A percentile compares a stretch with the other conserved stretches of the same genome.
phyloP scores from a whole-genome alignment of 2,888 invertebrate species.

The Drosophila imparisetae region DNA sequence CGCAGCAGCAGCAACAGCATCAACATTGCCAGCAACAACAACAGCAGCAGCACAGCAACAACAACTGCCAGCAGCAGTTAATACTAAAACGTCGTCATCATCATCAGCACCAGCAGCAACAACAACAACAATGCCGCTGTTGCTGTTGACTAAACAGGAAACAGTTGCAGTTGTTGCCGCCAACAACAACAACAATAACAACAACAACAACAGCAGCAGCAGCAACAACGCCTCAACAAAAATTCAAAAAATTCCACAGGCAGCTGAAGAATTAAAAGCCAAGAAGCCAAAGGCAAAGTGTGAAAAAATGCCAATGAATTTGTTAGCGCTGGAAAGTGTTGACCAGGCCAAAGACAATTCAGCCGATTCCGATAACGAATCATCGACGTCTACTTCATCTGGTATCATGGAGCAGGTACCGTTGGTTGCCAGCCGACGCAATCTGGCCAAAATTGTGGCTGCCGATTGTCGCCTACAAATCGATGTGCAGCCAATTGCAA shows the following conservation, averaged over 20 bases:
- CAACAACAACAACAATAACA: constrained; percentile 38
- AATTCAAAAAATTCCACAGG: constrained; percentile 79
- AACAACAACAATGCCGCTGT: constrained; percentile 27
- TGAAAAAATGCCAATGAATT: constrained; percentile 77
- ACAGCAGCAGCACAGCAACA: constrained; percentile 42
- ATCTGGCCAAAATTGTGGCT: constrained; percentile 74
- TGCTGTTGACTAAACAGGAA: constrained; percentile 75
- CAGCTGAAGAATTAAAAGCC: constrained; percentile 76
- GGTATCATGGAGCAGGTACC: constrained; percentile 68
- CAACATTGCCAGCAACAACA: constrained; percentile 52
- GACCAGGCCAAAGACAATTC: constrained; percentile 25
- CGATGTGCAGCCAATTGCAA: constrained; percentile 58
- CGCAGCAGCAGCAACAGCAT: constrained; percentile 40
- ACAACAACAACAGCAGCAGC: constrained; percentile 25
- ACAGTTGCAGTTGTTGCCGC: constrained; percentile 74
- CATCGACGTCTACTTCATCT: constrained; percentile 29
- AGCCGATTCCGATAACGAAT: constrained; percentile 62
- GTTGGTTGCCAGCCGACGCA: constrained; percentile 72
- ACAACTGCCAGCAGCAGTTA: constrained; percentile 60
- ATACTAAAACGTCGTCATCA: constrained; percentile 50
- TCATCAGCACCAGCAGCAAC: constrained; percentile 17
- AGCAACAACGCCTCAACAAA: constrained; percentile 55
- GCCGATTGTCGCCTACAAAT: constrained; percentile 78
- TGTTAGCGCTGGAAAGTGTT: constrained; percentile 70
- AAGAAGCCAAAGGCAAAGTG: constrained; percentile 70